Evolutionary conservation across 2,797 vertebrate species (phyloP), one percentile per base, ranked within the genome.

Genomic region (Gadopsis marmoratus): DNA sequence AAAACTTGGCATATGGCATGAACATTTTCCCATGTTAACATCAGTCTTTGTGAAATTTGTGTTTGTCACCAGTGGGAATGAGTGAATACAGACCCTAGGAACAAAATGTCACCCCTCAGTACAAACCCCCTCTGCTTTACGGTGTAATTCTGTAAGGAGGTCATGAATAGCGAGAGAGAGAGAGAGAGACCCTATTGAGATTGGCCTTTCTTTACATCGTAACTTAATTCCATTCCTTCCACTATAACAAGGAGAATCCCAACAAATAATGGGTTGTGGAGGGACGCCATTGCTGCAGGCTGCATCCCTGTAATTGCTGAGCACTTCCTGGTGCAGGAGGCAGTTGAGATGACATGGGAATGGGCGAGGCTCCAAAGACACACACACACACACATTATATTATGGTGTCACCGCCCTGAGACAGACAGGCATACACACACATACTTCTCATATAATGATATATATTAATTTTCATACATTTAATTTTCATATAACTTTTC

Each of bases 201-300:
- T 74, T 0, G 70, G 72, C 54, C 85, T 91, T 93, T 91, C 86
- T 94, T 88, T 87, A 81, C 87, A 85, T 81, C 45, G 91, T 92
- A 91, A 94, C 85, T 92, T 85, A 93, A 95, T 90, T 91, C 93
- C 87, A 68, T 88, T 69, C 82, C 89, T 80, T 88, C 86, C 88
- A 79, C 75, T 74, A 77, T 83, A 88, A 93, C 88, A 90, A 89
- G 86, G 88, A 91, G 92, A 90, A 91, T 91, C 92, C 85, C 68
- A 82, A 69, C 65, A 88, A 91, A 94, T 92, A 93, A 92, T 92
- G 69, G 92, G 91, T 91, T 93, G 90, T 91, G 92, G 70, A 78
- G 86, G 80, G 90, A 92, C 91, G 92, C 90, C 91, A 90, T 84
- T 82, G 92, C 92, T 93, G 88, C 76, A 87, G 94, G 93, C 91